Evolutionary conservation across 2,888 invertebrate species (phyloP), one percentile per base, ranked within the genome.

Genomic region (Tiliacea aurago): DNA sequence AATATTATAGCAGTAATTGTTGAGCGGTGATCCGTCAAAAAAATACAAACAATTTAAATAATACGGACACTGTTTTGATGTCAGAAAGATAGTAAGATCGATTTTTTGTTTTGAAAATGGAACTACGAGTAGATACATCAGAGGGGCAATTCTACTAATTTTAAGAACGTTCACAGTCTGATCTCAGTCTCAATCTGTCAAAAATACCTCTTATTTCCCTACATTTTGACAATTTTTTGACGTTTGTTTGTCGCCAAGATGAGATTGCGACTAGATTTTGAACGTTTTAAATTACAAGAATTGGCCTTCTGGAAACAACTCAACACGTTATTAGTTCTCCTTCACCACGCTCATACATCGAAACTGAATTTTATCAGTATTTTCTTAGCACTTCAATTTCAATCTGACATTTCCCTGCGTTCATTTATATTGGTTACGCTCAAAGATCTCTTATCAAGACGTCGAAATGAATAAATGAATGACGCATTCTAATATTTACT

Each of bases 401-500:
- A 58, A 23, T 74, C 43, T 69, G 56, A 67, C 69, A 72, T 83
- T 83, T 73, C 10, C 56, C 53, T 58, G 74, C 70, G 47, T 71
- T 78, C 74, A 45, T n/a, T n/a, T 62, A 64, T 74, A 75, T 84
- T 80, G 66, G 70, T 49, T 70, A 76, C 84, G 80, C 76, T 83
- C 62, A 70, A 49, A 68, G 74, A 81, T 73, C 73, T 59, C 84
- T 84, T 81, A 86, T 86, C 81, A 76, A 63, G 63, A 63, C 55
- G 49, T 77, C 65, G 65, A 78, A 83, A 82, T 73, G 70, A 80
- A 81, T 64, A 78, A 79, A 58, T 69, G 63, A 64, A 65, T 86
- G 77, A 86, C 79, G 76, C 81, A 75, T 86, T 74, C 64, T 49
- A 28, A 70, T 77, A 82, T 79, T 79, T 77, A 69, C 76, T 74